Evolutionary conservation across 1,140 invertebrate species (phyloP), one percentile per base, ranked within the genome.

Genomic region (Drosophila bipectinata): DNA sequence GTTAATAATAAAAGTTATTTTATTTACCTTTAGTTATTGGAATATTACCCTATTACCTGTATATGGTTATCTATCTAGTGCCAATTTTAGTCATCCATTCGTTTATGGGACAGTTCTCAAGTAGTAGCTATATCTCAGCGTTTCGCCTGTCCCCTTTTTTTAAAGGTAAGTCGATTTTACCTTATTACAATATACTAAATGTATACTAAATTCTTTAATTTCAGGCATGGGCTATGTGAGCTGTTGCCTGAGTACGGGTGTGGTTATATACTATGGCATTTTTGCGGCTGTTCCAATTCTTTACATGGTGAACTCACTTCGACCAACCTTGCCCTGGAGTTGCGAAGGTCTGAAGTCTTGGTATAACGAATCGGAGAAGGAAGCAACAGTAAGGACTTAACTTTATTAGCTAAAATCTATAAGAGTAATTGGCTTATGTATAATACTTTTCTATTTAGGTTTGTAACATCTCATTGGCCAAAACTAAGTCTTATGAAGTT

Each of bases 31-130:
- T 1, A 90, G 81, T 90, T 24, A 66, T 67, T n/a, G 66, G 73
- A 9, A 78, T 81, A 7, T 0, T 91, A 14, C 78, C 83, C 0
- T 90, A 87, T 49, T 68, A 75, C 32, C 7, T 89, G 6, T 88
- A 84, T 63, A 69, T 91, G 72, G 66, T 51, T 0, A 15, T 90
- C 0, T 91, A 76, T 49, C 45, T 90, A 21, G 76, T 91, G 9
- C 90, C 90, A 3, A 75, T 91, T 26, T 34, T 91, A 57, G 69
- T 91, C 4, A 87, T 91, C 28, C 90, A 91, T 45, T 85, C 83
- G 15, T 91, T 89, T 55, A 72, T 91, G 80, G 90, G 90, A 0
- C 90, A 91, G 45, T 91, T 91, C 45, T 91, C 90, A 0, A 91
- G 87, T 63, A 91, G 83, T 39, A 90, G 90, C 1, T 91, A 87